A percentile compares a stretch with the other conserved stretches of the same genome.
These are phyloP conservation scores for Corythornis madagascariensis DNA, from an alignment of 2,113 vertebrate genomes.

Conservation along the genomic window DNA sequence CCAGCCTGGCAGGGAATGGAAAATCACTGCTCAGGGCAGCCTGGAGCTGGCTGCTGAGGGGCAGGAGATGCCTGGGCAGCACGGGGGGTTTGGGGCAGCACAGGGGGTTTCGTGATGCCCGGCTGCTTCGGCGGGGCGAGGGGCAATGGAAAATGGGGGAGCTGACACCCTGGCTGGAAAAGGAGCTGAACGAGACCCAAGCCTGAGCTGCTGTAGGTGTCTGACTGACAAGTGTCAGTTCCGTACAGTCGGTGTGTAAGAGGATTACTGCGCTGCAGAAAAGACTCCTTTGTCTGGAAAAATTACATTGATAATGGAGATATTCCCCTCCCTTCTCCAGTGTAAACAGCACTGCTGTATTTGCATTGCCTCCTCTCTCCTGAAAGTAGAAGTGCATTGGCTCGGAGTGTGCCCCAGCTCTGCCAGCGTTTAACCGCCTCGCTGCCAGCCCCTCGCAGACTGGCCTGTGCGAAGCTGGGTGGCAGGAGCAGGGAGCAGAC, in stretches of 20 bases:
- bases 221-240: neutral
- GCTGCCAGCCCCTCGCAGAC: neutral
- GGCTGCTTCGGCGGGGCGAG: neutral
- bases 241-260: neutral
- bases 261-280: neutral
- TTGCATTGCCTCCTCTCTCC: neutral
- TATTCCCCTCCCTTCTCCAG: neutral
- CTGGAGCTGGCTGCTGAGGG: accelerated
- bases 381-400: neutral
- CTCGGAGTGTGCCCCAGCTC: accelerated
- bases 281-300: slow-evolving; percentile 23
- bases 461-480: neutral
- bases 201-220: neutral
- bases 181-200: slow-evolving; percentile 4
- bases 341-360: neutral
- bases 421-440: neutral
- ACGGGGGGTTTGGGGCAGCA: neutral
- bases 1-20: neutral
- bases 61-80: neutral
- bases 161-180: neutral
- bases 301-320: neutral
- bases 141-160: slow-evolving; percentile 25
- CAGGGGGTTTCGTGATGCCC: neutral
- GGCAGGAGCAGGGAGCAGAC: neutral
- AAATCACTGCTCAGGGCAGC: neutral